phyloP scores from a whole-genome alignment of 2,797 vertebrate species.

The Coluber constrictor region DNA sequence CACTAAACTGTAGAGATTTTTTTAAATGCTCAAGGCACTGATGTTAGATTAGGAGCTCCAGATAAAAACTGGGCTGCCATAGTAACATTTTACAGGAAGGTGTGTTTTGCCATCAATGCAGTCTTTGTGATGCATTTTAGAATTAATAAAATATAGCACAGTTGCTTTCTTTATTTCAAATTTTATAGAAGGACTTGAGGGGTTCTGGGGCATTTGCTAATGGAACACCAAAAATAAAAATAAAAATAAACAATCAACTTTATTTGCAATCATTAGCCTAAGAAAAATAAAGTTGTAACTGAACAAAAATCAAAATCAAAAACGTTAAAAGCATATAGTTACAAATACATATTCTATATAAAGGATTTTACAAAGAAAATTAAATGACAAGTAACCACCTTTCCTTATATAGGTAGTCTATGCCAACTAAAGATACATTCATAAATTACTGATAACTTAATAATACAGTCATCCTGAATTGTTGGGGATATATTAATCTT shows the following conservation, averaged over 20 bases:
- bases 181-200: neutral
- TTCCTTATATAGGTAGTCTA: neutral
- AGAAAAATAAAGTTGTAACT: neutral
- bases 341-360: neutral
- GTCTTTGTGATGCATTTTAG: neutral
- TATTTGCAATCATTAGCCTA: neutral
- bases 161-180: neutral
- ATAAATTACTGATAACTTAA: neutral
- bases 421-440: neutral
- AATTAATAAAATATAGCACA: neutral
- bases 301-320: neutral
- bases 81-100: neutral
- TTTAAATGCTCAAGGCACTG: neutral
- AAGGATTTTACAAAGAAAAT: neutral
- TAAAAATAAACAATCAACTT: neutral
- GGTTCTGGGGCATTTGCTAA: too few species aligned
- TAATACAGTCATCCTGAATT: neutral
- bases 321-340: neutral
- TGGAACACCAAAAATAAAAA: too few species aligned
- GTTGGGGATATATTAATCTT: neutral
- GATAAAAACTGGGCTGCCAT: neutral
- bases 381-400: neutral
- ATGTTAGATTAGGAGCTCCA: neutral
- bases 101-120: neutral
- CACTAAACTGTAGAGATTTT: neutral